Evolutionary conservation across 1,140 invertebrate species (phyloP).

Genomic region (Bombus vancouverensis): DNA sequence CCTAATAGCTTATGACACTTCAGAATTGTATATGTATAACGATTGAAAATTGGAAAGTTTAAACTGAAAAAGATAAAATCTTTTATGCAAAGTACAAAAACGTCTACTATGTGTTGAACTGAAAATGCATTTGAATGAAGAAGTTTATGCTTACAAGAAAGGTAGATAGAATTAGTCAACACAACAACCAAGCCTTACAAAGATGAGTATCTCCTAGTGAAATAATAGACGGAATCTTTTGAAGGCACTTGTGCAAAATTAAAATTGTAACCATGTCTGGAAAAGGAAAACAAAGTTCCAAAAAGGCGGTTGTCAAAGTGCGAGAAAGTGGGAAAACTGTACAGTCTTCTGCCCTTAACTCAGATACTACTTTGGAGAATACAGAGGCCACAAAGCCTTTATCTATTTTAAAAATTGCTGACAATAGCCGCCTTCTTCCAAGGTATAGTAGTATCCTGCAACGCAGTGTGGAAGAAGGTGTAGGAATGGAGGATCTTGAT

Average conservation of each 20-base stretch:
- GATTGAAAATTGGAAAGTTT: neutral
- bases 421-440: constrained; percentile 83
- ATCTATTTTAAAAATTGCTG: constrained; percentile 81
- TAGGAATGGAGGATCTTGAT: constrained; percentile 93
- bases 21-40: neutral
- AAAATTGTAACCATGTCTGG: constrained; percentile 75
- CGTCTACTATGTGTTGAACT: neutral
- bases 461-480: constrained; percentile 85
- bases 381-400: constrained; percentile 70
- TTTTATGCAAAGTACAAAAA: neutral
- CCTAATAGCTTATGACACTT: constrained; percentile 1
- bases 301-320: constrained; percentile 76
- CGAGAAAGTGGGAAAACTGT: constrained; percentile 76
- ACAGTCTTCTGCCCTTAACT: constrained; percentile 64
- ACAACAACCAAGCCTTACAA: neutral
- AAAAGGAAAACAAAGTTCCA: constrained; percentile 80
- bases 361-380: constrained; percentile 69
- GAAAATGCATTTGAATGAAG: neutral
- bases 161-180: neutral
- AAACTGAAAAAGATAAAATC: neutral
- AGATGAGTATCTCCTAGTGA: constrained; percentile 19
- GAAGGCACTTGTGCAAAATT: neutral
- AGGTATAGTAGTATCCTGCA: constrained; percentile 84
- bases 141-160: neutral
- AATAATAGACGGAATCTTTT: neutral